Evolutionary conservation across 2,797 vertebrate genomes (phyloP).

Genomic region (Gallinago nigripennis): DNA sequence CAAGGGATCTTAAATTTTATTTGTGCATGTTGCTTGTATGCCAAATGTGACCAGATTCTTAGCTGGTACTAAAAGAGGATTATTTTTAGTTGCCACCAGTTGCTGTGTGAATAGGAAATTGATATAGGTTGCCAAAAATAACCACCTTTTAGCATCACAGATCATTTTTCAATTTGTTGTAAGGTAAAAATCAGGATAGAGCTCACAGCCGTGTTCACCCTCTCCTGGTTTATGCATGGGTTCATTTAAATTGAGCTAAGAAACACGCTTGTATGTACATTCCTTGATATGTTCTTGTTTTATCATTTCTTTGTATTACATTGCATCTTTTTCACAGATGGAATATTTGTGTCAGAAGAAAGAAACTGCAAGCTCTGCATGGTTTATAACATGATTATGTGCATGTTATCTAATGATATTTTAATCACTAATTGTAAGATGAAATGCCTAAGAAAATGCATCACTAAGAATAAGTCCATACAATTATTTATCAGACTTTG

Average conservation of each 20-base stretch:
- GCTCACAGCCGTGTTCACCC: not conserved
- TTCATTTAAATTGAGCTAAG: slow-evolving; percentile 18
- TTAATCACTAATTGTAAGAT: not conserved
- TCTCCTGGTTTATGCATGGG: not conserved
- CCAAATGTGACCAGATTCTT: slow-evolving; percentile 57
- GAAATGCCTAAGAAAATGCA: not conserved
- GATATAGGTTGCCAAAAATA: slow-evolving; percentile 71
- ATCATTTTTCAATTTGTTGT: slow-evolving; percentile 23
- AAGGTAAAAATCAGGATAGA: slow-evolving; percentile 34
- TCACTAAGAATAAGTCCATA: not conserved
- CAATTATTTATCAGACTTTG: not conserved
- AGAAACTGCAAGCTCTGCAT: slow-evolving; percentile 1
- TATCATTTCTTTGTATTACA: slow-evolving; percentile 34
- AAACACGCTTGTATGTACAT: not conserved
- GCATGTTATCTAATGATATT: not conserved
- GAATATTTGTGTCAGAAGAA: slow-evolving; percentile 19
- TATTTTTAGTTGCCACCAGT: slow-evolving; percentile 80
- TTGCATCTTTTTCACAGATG: not conserved
- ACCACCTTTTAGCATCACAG: slow-evolving; percentile 42
- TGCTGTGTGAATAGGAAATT: slow-evolving; percentile 72
- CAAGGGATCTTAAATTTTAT: slow-evolving; percentile 40
- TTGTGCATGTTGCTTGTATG: not conserved
- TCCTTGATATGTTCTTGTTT: slow-evolving; percentile 12
- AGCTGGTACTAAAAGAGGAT: slow-evolving; percentile 23
- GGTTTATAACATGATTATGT: not conserved